Conservation (phyloP, 2,113 vertebrate species). For the Hemichromis elongatus region DNA sequence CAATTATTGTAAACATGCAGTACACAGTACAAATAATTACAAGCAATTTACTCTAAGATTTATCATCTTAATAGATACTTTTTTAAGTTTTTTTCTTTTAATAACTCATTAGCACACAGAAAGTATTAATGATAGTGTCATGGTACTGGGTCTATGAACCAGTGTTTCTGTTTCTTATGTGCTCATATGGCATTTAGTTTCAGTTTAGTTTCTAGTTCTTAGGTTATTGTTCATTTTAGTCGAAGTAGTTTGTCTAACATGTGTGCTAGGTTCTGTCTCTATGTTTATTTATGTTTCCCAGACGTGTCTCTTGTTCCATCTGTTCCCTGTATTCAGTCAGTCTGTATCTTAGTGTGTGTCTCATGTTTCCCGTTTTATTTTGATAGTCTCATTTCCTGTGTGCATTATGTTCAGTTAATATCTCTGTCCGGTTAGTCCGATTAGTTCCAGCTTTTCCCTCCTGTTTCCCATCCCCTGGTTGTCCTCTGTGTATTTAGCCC, state of each 20-base stretch:
- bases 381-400: neutral
- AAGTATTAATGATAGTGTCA: neutral
- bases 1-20: neutral
- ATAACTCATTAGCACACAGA: neutral
- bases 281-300: neutral
- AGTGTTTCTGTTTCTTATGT: neutral
- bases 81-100: neutral
- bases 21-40: neutral
- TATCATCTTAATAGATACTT: rapidly evolving
- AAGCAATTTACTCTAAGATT: neutral
- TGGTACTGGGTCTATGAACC: neutral
- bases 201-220: neutral
- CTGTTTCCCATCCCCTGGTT: neutral
- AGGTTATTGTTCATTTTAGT: neutral
- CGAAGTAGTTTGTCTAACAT: neutral
- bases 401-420: neutral
- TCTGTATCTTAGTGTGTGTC: neutral
- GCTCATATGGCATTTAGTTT: neutral
- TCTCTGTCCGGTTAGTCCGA: neutral
- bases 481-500: neutral
- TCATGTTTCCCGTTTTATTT: neutral
- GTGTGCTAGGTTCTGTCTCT: neutral
- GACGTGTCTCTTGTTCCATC: rapidly evolving
- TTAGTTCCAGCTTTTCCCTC: neutral
- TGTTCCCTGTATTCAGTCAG: neutral